Percentiles rank a stretch among this genome's conserved stretches.
Evolutionary conservation across 2,113 vertebrate species (phyloP).

Genomic region (Miniopterus natalensis): DNA sequence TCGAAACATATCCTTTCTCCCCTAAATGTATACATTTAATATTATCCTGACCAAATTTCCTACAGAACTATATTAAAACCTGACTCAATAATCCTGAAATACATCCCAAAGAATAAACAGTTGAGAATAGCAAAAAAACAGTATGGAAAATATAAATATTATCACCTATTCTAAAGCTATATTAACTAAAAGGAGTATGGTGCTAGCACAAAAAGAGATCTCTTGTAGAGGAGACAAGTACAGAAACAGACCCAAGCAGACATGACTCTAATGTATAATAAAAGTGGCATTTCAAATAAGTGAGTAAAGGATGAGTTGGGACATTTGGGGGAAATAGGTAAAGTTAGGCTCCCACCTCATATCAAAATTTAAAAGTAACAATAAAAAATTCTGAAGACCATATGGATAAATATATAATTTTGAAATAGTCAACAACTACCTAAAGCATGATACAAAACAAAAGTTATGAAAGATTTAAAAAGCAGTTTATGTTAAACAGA

Average conservation of each 20-base stretch:
- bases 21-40: background rate
- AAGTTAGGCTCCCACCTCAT: background rate
- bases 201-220: background rate
- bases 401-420: background rate
- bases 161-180: background rate
- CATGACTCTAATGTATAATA: background rate
- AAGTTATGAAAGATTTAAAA: conserved; percentile 20
- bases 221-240: background rate
- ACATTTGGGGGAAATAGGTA: background rate
- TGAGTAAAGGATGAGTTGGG: background rate
- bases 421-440: background rate
- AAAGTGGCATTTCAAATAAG: conserved; percentile 16
- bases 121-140: conserved; percentile 13
- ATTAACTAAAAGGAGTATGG: background rate
- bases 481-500: background rate
- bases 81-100: background rate
- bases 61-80: background rate
- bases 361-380: background rate
- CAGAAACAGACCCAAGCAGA: background rate
- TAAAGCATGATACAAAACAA: background rate
- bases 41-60: background rate
- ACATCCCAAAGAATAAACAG: conserved; percentile 5
- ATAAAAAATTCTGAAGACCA: background rate
- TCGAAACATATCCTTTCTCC: background rate
- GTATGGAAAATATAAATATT: background rate